Base-by-base conservation (phyloP, 1,140 invertebrate species). In the Drosophila obscura region DNA sequence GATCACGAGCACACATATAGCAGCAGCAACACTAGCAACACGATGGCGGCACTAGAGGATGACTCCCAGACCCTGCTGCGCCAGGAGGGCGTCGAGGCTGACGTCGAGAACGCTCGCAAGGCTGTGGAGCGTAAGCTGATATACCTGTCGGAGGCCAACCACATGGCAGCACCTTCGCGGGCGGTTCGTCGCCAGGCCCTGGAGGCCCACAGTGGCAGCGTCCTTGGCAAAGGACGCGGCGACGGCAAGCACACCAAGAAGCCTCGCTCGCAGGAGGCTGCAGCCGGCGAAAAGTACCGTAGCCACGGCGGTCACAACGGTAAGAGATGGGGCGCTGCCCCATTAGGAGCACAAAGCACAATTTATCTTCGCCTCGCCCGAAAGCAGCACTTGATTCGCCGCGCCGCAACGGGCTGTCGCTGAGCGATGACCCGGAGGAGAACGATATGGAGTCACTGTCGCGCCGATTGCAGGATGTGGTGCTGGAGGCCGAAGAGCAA, bases 381-480 rank as follows among this genome's bases (percentile, higher is more conserved):
- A 15, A n/a, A 56, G 59, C 45, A 2, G 16, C 6, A 2, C 24
- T 72, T 6, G 60, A 85, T 13, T 82, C 81, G 1, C 75, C 83
- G 0, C 79, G 72, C 5, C 82, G 82, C n/a, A 87, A 87, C 13
- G 82, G 82, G 0, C 60, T 87, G 0, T 68, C 82, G 13, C 72
- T 84, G 2, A 71, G 82, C 8, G 66, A 73, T 4, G 82, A 87
- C 16, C 50, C 46, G 5, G 64, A 77, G 0, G 58, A 81, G n/a
- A 26, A 26, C 16, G 22, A 45, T 2, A 24, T 22, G 15, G 64
- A 60, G 16, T 35, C 51, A 15, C 5, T 66, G 45, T 11, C 44
- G 15, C 61, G 52, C 28, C 26, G 35, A 1, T 43, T 76, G 50
- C 60, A 46, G 22, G 52, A 61, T 6, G 22, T 43, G 1, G 6